Percentiles rank a stretch among this genome's conserved stretches.
These are phyloP conservation scores for Altica lythri DNA, from an alignment of 2,888 invertebrate species.

Conservation along the genomic window DNA sequence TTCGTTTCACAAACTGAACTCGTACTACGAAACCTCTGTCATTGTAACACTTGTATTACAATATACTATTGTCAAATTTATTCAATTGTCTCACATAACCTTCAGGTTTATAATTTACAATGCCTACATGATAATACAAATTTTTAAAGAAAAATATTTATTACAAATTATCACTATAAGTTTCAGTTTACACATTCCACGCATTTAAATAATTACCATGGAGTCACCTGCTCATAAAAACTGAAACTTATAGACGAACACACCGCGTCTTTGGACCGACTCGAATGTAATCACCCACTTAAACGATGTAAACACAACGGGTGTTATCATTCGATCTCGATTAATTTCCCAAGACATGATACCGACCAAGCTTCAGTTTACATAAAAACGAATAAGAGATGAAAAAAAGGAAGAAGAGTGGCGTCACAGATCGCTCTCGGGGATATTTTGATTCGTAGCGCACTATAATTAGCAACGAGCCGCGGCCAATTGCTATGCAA, in stretches of 20 bases:
- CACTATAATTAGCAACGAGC: slow-evolving; percentile 23
- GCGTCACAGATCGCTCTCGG: slow-evolving; percentile 16
- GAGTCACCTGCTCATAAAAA: slow-evolving; percentile 7
- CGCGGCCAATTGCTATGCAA: slow-evolving; percentile 10
- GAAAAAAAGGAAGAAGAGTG: slow-evolving; percentile 17
- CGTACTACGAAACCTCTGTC: too few relatives aligned
- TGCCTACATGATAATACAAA: too few relatives aligned
- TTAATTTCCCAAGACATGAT: slow-evolving; percentile 38
- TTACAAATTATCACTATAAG: too few relatives aligned
- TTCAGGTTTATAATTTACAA: too few relatives aligned
- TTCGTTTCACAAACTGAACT: too few relatives aligned
- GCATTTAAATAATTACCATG: too few relatives aligned
- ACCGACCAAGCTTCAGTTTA: slow-evolving; percentile 21
- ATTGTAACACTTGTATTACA: too few relatives aligned
- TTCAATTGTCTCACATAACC: too few relatives aligned
- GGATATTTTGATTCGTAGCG: slow-evolving; percentile 18
- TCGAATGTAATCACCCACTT: slow-evolving; percentile 41
- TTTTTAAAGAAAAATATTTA: too few relatives aligned
- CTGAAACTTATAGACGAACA: slow-evolving; percentile 7
- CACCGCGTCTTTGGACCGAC: slow-evolving; percentile 10
- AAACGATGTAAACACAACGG: slow-evolving; percentile 40
- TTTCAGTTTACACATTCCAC: too few relatives aligned
- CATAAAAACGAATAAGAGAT: slow-evolving; percentile 13
- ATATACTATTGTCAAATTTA: too few relatives aligned
- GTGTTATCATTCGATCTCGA: slow-evolving; percentile 41